Percentiles rank a stretch among this genome's conserved stretches.
Conservation (phyloP, 1,140 invertebrate species). For the Helicorthomorpha holstii region DNA sequence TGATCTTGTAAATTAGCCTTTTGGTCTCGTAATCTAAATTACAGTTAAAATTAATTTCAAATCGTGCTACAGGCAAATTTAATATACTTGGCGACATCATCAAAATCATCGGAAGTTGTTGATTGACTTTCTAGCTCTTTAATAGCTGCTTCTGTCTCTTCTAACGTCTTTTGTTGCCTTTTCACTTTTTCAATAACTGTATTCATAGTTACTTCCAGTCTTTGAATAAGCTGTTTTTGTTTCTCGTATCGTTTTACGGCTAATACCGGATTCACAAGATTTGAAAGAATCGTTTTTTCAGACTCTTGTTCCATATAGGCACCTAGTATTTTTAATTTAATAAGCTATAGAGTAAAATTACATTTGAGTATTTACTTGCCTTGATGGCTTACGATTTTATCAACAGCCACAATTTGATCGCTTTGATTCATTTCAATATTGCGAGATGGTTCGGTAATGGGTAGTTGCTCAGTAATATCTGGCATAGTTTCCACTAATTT, state of each 20-base stretch:
- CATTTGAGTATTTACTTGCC: no score
- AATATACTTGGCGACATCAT: background rate
- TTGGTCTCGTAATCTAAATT: background rate
- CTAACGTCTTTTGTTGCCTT: background rate
- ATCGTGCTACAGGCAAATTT: background rate
- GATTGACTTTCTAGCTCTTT: background rate
- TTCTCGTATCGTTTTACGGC: background rate
- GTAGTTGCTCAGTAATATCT: no score
- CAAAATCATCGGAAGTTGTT: background rate
- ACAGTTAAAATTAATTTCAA: background rate
- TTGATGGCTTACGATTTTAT: no score
- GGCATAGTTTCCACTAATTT: no score
- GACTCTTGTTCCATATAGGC: constrained; percentile 6
- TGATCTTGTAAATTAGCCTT: background rate
- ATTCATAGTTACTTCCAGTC: constrained; percentile 1
- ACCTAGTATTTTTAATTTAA: no score
- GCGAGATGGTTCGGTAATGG: no score
- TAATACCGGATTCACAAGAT: constrained; percentile 1
- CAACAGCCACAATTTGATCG: no score
- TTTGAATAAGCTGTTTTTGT: background rate
- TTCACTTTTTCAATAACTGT: background rate
- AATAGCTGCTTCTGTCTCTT: background rate
- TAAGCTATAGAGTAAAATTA: no score
- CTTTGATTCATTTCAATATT: no score
- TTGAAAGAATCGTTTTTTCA: constrained; percentile 1